Base-by-base conservation (phyloP, 92 coral and sea anemone species). In the Micromussa lordhowensis region DNA sequence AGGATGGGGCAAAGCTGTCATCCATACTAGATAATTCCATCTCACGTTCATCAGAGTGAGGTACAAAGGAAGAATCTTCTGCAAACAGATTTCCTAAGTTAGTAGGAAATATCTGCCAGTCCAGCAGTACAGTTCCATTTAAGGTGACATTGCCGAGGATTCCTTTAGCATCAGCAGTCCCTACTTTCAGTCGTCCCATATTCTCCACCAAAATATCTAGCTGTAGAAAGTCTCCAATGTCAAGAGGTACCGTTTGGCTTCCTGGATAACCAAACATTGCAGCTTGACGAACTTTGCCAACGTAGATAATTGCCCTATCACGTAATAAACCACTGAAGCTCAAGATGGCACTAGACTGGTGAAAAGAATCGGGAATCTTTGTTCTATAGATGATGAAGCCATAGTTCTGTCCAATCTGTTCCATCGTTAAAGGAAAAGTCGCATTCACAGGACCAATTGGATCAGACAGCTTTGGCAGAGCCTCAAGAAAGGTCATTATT, bases 151-250 rank as follows among this genome's bases (percentile, higher is more conserved):
- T 95, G 54, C 95, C 96, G 63, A 97, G 77, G 73, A 97, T 93
- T 57, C 99, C 99, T 53, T 97, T 97, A n/a, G 98, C 96, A 77
- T 97, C 99, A 19, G 81, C 81, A 12, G 59, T 36, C 16, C 88
- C 88, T 4, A 1, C 11, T 57, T 34, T 84, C 1, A 58, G 12
- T 40, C 98, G 90, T 14, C 99, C 99, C 94, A 94, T 91, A 40
- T 97, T 97, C 71, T 97, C 99, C 8, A 97, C 99, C 57, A 97
- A 92, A 77, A 97, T 94, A 73, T 95, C 98, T 76, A 95, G 95
- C 84, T 95, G 93, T 8, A 95, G 77, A 22, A 77, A 81, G n/a
- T 87, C 91, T 12, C 96, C 96, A 85, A 96, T 87, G 35, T 17
- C 55, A 36, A 96, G 70, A 55, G 82, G 68, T 24, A 89, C 83